These are phyloP conservation scores for Cheilosia variabilis DNA, from an alignment of 2,888 invertebrate species.

Conservation along the genomic window DNA sequence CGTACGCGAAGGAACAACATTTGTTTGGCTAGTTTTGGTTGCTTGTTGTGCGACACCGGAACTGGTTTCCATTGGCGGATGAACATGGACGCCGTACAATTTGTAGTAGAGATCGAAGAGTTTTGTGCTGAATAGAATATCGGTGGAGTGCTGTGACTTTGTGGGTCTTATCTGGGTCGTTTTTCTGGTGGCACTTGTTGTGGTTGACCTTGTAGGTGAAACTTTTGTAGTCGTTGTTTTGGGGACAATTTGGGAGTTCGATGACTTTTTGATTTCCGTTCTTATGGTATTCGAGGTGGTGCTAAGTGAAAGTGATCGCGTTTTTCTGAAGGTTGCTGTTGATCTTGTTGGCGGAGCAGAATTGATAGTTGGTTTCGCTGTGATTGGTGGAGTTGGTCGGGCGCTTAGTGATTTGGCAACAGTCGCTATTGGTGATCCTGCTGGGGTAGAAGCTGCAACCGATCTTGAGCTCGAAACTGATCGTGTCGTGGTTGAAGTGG, in stretches of 20 bases:
- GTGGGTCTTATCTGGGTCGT: slow-evolving; percentile 39
- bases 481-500: neutral
- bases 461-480: neutral
- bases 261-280: slow-evolving; percentile 27
- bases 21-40: slow-evolving; percentile 33
- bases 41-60: slow-evolving; percentile 6
- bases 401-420: neutral
- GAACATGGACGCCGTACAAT: slow-evolving; percentile 46
- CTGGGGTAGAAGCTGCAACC: neutral
- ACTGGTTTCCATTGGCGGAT: slow-evolving; percentile 34
- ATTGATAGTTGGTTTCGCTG: neutral
- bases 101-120: slow-evolving; percentile 57
- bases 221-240: neutral
- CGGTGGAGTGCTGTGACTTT: slow-evolving; percentile 30
- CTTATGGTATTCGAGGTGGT: slow-evolving; percentile 7
- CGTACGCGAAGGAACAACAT: slow-evolving; percentile 32
- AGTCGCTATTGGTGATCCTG: neutral
- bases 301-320: neutral
- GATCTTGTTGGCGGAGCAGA: neutral
- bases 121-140: slow-evolving; percentile 31
- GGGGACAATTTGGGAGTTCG: slow-evolving; percentile 2
- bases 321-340: neutral
- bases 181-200: slow-evolving; percentile 9
- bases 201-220: slow-evolving; percentile 30
- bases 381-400: neutral